Percentiles rank a stretch among this genome's conserved stretches.
Conservation (phyloP, 2,113 vertebrate genomes). For the Stomatorhinus ivindoensis region DNA sequence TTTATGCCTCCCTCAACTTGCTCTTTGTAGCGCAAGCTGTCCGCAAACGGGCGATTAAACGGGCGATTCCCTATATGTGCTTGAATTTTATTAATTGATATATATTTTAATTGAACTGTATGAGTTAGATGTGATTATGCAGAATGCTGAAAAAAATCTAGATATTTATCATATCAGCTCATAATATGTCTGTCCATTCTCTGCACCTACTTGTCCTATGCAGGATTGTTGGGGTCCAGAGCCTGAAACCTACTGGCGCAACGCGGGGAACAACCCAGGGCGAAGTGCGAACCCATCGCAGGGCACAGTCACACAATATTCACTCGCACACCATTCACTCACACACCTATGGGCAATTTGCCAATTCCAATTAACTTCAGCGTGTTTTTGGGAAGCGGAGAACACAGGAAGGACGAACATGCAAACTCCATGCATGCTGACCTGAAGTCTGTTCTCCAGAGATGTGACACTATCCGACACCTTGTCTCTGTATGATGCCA, state of each 20-base stretch:
- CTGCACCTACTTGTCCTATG: not conserved
- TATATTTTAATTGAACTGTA: not conserved
- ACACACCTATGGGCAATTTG: no score
- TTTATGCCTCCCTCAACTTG: no score
- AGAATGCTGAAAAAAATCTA: not conserved
- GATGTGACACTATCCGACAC: not conserved
- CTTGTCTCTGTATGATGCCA: not conserved
- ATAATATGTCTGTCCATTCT: not conserved
- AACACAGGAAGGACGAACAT: no score
- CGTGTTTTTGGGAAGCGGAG: no score
- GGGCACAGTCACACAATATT: not conserved
- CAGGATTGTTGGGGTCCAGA: not conserved
- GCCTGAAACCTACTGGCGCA: not conserved
- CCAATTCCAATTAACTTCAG: no score
- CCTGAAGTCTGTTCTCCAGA: not conserved
- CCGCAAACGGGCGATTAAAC: no score
- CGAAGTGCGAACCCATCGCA: not conserved
- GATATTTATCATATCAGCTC: not conserved
- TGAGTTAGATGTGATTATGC: not conserved
- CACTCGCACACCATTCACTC: no score
- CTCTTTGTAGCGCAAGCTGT: no score
- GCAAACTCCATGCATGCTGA: not conserved
- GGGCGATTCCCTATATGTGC: not conserved
- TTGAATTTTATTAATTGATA: not conserved
- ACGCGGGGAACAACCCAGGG: not conserved